These are phyloP conservation scores for Holothuria scabra DNA, from an alignment of 53 echinoderm and acorn worm species.

Conservation along the genomic window DNA sequence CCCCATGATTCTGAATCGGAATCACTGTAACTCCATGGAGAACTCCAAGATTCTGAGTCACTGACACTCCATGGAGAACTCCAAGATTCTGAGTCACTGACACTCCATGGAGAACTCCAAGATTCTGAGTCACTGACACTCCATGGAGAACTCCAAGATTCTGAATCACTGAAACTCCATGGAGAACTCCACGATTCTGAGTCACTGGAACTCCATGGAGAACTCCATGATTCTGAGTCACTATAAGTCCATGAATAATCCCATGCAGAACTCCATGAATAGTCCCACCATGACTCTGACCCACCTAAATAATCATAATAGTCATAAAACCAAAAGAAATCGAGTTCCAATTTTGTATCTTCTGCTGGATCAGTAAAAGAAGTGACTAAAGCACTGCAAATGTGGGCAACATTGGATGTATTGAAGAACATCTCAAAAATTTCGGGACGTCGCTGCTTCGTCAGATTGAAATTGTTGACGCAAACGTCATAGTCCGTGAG, in stretches of 20 bases:
- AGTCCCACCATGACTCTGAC: conserved; percentile 1
- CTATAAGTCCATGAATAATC: neutral
- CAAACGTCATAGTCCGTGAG: neutral
- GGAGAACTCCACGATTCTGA: no score
- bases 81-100: no score
- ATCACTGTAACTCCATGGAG: neutral
- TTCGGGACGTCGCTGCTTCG: neutral
- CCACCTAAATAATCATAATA: neutral
- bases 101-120: neutral
- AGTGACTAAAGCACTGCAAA: conserved; percentile 42
- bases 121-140: no score
- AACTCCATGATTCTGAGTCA: neutral
- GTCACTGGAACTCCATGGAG: neutral
- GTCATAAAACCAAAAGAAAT: conserved; percentile 20
- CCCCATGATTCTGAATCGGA: neutral
- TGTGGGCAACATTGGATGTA: conserved; percentile 12
- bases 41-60: no score
- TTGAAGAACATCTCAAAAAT: neutral
- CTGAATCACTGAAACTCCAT: no score
- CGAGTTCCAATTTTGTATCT: neutral
- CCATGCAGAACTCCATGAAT: neutral
- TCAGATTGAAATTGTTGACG: neutral
- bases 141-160: no score
- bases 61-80: neutral
- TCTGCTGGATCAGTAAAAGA: conserved; percentile 51